Evolutionary conservation across 2,113 vertebrate species (phyloP), one percentile per base, ranked within the genome.

Genomic region (Tretioscincus oriximinensis): DNA sequence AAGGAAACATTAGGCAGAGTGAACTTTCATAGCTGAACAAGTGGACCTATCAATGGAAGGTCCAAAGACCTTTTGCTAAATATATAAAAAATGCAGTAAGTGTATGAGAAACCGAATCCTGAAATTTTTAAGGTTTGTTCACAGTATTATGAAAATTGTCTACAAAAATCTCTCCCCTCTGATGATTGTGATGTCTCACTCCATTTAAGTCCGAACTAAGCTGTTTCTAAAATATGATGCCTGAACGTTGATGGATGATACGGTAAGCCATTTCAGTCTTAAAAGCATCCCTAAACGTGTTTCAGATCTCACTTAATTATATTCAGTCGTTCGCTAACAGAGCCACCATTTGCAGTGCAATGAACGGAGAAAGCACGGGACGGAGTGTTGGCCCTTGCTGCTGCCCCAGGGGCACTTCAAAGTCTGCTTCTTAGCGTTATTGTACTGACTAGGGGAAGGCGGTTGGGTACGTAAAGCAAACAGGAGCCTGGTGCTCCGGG

Each of bases 241-340:
- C 45, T 21, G 4, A n/a, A 65, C 2, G 45, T 12, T 49, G 16
- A 20, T 49, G 51, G n/a, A 51, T 67, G 29, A 73, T 81, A 75
- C 88, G 49, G 78, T 72, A 73, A 87, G 86, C 28, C 64, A 77
- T 77, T 82, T 84, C 73, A 80, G 47, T 90, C 84, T 85, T 90
- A 6, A 47, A 88, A 93, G 86, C 18, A 81, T 82, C 85, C 90
- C 73, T 54, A 72, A 24, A 65, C 80, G 22, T 76, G 67, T 8
- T 73, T 89, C 88, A 89, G 92, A 90, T 94, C 84, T 85, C 84
- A 31, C 5, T 73, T 86, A 86, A 91, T 92, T 89, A 89, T 81
- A 90, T 83, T 89, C 90, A 91, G 85, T 64, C 76, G 58, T 73
- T 24, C 73, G 35, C 71, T 49, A 81, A 83, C 73, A 21, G 1